Evolutionary conservation across 1,140 invertebrate genomes (phyloP), one percentile per base, ranked within the genome.

Genomic region (Mycetomoellerius zeteki): DNA sequence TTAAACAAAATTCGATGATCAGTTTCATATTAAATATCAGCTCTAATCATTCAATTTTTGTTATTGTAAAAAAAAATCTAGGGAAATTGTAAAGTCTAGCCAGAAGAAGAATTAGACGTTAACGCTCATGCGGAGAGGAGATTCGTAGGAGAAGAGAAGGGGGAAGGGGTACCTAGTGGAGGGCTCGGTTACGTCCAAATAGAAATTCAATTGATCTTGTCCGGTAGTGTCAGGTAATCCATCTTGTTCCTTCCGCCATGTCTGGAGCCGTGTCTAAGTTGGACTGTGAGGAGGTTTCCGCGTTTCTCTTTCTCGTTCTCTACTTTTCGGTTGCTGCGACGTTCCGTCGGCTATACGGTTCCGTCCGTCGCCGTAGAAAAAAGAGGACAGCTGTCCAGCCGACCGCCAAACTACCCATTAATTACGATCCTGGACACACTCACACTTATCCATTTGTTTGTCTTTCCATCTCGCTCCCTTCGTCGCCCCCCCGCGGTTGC

Each of bases 141-240:
- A 58, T 47, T 60, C 21, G 77, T 76, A 65, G 62, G 58, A 65
- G 64, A 76, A 64, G 50, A 56, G 50, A 3, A 16, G n/a, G 54
- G 65, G 72, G 67, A 64, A 47, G 65, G 54, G 85, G 82, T 56
- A 69, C 43, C 67, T 75, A 67, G 75, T 81, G 81, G 85, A 85
- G 76, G 69, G 85, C 60, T 89, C 89, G 84, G 88, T 90, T 89
- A 92, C 88, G 90, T 91, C 92, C 91, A 94, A 94, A 94, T 94
- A 95, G 94, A 95, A 96, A 96, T 96, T 96, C 95, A 96, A 96
- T 96, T 96, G 95, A 96, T 96, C 94, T 95, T 95, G 95, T 95
- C 94, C 92, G 93, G 94, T 92, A 93, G 92, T 94, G 94, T 94
- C 91, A 92, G 93, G 92, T 94, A 93, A 96, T 96, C 93, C 93